A percentile compares a stretch with the other conserved stretches of the same genome.
phyloP scores from a whole-genome alignment of 92 coral and sea anemone genomes.

The Porites rus region DNA sequence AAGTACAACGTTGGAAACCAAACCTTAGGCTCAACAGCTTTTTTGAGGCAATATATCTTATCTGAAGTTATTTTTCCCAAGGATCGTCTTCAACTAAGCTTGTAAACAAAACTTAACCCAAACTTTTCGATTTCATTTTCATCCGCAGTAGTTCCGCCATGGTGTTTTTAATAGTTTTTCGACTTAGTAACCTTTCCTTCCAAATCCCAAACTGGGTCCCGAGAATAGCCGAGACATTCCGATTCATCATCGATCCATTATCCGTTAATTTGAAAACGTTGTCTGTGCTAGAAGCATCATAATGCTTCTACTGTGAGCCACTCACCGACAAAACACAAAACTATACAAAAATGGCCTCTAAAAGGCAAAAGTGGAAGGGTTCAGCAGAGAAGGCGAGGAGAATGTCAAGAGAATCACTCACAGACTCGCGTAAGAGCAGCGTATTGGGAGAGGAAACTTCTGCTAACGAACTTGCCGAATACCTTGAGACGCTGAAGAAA shows the following conservation, averaged over 20 bases:
- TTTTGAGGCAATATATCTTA: too few species aligned
- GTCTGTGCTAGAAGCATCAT: too few species aligned
- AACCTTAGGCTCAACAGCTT: too few species aligned
- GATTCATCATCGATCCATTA: conserved; percentile 7
- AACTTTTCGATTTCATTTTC: too few species aligned
- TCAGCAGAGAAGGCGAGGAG: conserved; percentile 85
- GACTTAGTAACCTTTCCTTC: conserved; percentile 33
- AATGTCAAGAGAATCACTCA: conserved; percentile 66
- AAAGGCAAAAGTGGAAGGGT: conserved; percentile 81
- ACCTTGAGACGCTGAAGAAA: conserved; percentile 81
- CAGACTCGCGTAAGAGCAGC: conserved; percentile 65
- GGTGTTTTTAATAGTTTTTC: neutral
- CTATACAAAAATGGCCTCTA: conserved; percentile 50
- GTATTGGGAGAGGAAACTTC: conserved; percentile 82
- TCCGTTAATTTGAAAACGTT: too few species aligned
- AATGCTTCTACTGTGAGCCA: too few species aligned
- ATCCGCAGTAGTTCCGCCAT: neutral
- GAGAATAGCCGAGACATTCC: conserved; percentile 8
- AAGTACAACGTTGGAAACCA: too few species aligned
- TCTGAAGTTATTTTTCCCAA: too few species aligned
- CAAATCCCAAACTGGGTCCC: neutral
- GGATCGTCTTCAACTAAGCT: neutral
- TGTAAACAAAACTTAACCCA: neutral
- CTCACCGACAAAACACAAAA: too few species aligned
- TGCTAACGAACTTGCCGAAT: conserved; percentile 84